Base-by-base conservation (phyloP, 2,797 vertebrate species). In the Psittacula echo region DNA sequence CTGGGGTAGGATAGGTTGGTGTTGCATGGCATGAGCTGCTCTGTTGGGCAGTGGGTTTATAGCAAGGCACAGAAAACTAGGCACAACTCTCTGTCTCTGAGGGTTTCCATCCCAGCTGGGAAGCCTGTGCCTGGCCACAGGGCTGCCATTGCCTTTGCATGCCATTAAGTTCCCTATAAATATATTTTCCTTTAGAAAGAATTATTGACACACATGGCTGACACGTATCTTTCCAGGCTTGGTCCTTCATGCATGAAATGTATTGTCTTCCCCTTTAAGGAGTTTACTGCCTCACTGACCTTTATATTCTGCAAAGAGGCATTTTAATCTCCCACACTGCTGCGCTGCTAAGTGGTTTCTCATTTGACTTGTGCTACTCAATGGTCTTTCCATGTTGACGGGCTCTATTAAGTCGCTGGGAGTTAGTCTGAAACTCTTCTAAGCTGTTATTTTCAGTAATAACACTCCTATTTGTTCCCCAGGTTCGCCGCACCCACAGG, bases 271-370 rank as follows among this genome's bases (percentile, higher is more conserved):
- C 78, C 81, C 93, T 97, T 97, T 97, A 94, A 97, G 96, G 91
- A 65, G 74, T 96, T 97, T 97, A 85, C 95, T 96, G 96, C 97
- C 94, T 98, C 94, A 32, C 91, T 97, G 98, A 98, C 97, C 97
- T 98, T 98, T 98, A 80, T 87, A 92, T 91, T 89, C 95, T 89
- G 94, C 95, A 96, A 96, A 98, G 96, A 97, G 85, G 23, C 85
- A 84, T 97, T 98, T 97, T 97, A 97, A 97, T 97, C 96, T 93
- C 91, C 78, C 94, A 80, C 44, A 58, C 92, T 74, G 91, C 93
- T 93, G 94, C 9, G 81, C 75, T 90, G 91, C 96, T 97, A 97
- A 98, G 95, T 96, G 96, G 81, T 97, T 97, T 97, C 96, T 96
- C 94, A 93, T 96, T 96, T 97, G 97, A 90, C 94, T 97, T 96